Conservation (phyloP, 2,888 invertebrate species). For the Drosophila fulvimacula region DNA sequence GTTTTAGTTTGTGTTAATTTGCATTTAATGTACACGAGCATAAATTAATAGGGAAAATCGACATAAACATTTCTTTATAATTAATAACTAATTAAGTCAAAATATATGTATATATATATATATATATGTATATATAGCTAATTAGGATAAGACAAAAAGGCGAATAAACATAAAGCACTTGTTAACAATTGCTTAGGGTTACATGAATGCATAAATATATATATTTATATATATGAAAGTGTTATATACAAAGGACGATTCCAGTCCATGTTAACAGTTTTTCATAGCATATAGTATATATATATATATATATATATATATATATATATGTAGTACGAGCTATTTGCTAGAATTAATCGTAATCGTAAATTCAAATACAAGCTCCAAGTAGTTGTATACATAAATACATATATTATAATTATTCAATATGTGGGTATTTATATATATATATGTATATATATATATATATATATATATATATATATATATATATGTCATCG, state of each 20-base stretch:
- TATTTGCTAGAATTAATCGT: constrained; percentile 53
- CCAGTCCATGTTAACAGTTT: constrained; percentile 6
- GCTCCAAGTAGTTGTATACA: constrained; percentile 63
- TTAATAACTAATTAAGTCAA: constrained; percentile 56
- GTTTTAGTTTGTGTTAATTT: constrained; percentile 31
- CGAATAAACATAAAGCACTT: constrained; percentile 72
- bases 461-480: constrained; percentile 39
- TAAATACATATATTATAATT: constrained; percentile 43
- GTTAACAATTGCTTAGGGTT: constrained; percentile 75
- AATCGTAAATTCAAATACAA: constrained; percentile 74
- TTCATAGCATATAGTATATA: not conserved
- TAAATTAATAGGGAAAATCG: constrained; percentile 33
- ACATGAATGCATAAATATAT: constrained; percentile 45
- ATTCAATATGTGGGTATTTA: constrained; percentile 39
- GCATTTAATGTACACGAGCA: constrained; percentile 55
- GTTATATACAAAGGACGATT: constrained; percentile 19
- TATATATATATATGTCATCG: constrained; percentile 19
- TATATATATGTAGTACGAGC: constrained; percentile 16
- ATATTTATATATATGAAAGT: constrained; percentile 53
- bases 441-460: constrained; percentile 20
- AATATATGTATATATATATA: constrained; percentile 30
- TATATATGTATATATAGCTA: constrained; percentile 47
- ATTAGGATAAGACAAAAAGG: constrained; percentile 60
- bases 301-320: not conserved
- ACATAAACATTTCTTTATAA: constrained; percentile 36